These are phyloP conservation scores for Poeciliopsis presidionis DNA, from an alignment of 2,797 vertebrate genomes.

Conservation along the genomic window DNA sequence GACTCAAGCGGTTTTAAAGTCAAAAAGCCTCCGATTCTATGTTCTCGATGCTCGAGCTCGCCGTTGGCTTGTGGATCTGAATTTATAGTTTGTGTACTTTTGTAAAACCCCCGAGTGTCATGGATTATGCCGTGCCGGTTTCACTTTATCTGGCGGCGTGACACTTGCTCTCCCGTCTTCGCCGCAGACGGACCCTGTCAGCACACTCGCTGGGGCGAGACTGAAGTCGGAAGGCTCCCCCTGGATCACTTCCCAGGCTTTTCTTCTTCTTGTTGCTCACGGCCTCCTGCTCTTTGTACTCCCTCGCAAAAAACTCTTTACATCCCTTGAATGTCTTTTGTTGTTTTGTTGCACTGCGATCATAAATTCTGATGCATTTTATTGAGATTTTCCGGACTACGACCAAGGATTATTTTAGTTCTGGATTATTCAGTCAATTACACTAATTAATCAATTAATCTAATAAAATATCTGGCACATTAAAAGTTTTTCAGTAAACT, in stretches of 20 bases:
- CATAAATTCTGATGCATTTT: not conserved
- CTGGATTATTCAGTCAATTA: no score
- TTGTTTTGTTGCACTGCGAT: no score
- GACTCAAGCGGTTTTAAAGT: not conserved
- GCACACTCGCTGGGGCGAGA: conserved; percentile 70
- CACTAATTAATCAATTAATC: no score
- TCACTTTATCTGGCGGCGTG: conserved; percentile 46
- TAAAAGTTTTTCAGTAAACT: no score
- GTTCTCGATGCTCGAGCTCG: not conserved
- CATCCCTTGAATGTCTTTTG: not conserved
- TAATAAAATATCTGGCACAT: no score
- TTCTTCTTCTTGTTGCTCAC: conserved; percentile 27
- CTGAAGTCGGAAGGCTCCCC: conserved; percentile 67
- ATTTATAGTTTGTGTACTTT: conserved; percentile 14
- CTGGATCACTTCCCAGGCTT: conserved; percentile 54
- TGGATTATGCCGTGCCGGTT: conserved; percentile 34
- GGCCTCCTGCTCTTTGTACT: conserved; percentile 8
- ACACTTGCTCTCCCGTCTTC: conserved; percentile 56
- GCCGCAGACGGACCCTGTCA: conserved; percentile 73
- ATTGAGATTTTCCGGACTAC: not conserved
- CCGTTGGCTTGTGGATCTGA: conserved; percentile 12
- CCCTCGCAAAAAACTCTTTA: not conserved
- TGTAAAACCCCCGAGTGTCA: conserved; percentile 19
- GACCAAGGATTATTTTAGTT: no score
- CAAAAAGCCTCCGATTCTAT: not conserved